phyloP scores from a whole-genome alignment of 2,113 vertebrate species.

The Tragelaphus strepsiceros region DNA sequence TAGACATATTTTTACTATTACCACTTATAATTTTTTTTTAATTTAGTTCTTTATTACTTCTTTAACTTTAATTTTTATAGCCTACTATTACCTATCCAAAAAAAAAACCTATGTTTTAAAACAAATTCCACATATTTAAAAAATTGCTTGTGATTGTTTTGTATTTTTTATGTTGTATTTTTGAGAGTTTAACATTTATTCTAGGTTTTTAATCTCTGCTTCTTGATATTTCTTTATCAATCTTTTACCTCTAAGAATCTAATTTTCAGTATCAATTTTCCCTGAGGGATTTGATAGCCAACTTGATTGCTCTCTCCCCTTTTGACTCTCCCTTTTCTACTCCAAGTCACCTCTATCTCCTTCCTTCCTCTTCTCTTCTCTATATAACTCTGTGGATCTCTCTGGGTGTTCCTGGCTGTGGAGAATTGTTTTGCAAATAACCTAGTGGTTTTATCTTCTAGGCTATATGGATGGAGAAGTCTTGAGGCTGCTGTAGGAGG shows the following conservation, averaged over 20 bases:
- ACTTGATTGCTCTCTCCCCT: neutral
- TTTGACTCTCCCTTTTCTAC: neutral
- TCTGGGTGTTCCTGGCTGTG: neutral
- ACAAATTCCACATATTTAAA: neutral
- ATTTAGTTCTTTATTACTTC: neutral
- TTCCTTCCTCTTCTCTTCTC: neutral
- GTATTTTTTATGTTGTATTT: neutral
- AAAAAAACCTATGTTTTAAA: neutral
- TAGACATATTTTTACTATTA: neutral
- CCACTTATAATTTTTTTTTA: neutral
- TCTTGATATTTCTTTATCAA: neutral
- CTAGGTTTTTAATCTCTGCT: neutral
- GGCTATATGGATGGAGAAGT: neutral
- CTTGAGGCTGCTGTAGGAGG: neutral
- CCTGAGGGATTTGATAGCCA: neutral
- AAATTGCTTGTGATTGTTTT: neutral
- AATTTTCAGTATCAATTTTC: neutral
- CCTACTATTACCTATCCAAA: neutral
- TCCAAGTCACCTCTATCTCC: neutral
- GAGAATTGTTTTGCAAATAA: neutral
- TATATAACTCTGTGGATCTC: neutral
- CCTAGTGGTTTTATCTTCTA: neutral
- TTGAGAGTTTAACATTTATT: neutral
- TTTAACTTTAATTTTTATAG: neutral
- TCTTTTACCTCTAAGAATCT: neutral